Conservation (phyloP, 2,888 invertebrate species). For the Acronicta leporina region DNA sequence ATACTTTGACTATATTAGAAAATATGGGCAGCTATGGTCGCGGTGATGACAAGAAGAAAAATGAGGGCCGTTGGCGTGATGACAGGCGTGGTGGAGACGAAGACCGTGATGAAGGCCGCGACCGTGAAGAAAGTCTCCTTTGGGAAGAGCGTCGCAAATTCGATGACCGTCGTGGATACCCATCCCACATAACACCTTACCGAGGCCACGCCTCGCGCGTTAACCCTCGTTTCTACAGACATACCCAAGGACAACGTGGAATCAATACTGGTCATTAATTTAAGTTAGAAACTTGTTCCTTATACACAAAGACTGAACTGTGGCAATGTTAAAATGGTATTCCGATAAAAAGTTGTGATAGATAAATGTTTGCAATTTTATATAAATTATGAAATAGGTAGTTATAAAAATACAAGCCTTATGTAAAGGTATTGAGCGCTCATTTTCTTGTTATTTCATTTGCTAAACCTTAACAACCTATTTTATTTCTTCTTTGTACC, state of each 20-base stretch:
- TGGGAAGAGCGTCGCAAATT: conserved; percentile 38
- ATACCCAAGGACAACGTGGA: conserved; percentile 17
- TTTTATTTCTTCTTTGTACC: too few species aligned
- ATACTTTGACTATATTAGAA: conserved; percentile 12
- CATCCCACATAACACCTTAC: conserved; percentile 34
- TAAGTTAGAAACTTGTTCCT: conserved; percentile 13
- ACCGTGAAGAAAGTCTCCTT: conserved; percentile 35
- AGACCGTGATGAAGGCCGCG: conserved; percentile 6
- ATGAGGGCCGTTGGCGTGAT: conserved; percentile 9
- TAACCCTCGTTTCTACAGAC: conserved; percentile 51
- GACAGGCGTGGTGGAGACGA: conserved; percentile 25
- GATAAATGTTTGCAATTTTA: conserved; percentile 24
- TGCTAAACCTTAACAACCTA: neutral
- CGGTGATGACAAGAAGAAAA: conserved; percentile 17
- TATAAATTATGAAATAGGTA: conserved; percentile 17
- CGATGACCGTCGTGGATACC: conserved; percentile 40
- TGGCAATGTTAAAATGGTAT: conserved; percentile 34
- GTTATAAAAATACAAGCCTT: conserved; percentile 38
- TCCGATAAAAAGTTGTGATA: conserved; percentile 42
- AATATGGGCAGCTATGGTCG: conserved; percentile 32
- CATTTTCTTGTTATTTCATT: conserved; percentile 29
- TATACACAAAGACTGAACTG: conserved; percentile 38
- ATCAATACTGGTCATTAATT: conserved; percentile 15
- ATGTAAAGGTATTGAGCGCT: conserved; percentile 38
- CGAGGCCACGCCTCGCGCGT: conserved; percentile 32